phyloP scores from a whole-genome alignment of 2,888 invertebrate species.

The Gibbula magus region DNA sequence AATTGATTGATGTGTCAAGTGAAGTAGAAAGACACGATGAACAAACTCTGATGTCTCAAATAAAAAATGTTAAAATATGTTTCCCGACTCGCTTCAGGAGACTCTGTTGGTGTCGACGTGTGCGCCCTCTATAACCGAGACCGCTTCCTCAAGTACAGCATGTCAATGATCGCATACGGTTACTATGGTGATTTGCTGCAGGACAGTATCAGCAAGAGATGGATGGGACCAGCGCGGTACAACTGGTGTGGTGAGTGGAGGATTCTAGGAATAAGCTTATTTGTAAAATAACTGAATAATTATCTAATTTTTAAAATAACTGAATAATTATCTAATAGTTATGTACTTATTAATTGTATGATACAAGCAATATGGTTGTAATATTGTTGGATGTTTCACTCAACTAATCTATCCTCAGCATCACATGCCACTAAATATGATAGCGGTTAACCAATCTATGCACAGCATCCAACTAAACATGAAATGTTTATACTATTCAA shows the following conservation, averaged over 20 bases:
- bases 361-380: too few species aligned
- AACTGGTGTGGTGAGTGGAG: constrained; percentile 83
- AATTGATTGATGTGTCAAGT: too few species aligned
- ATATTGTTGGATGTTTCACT: too few species aligned
- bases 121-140: constrained; percentile 82
- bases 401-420: too few species aligned
- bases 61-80: too few species aligned
- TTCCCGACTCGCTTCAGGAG: constrained; percentile 76
- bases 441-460: too few species aligned
- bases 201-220: constrained; percentile 87
- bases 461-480: too few species aligned
- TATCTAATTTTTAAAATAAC: neutral
- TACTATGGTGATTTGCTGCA: constrained; percentile 88
- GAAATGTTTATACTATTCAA: too few species aligned
- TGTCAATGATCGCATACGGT: constrained; percentile 88
- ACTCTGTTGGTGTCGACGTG: constrained; percentile 84
- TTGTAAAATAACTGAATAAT: neutral
- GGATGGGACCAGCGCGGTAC: constrained; percentile 91
- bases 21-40: too few species aligned
- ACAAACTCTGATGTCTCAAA: too few species aligned
- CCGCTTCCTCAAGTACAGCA: constrained; percentile 82
- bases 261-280: too few species aligned
- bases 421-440: too few species aligned
- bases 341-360: neutral
- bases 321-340: neutral